These are phyloP conservation scores for Ciona savignyi DNA, from an alignment of 23 tunicate genomes.

Conservation along the genomic window DNA sequence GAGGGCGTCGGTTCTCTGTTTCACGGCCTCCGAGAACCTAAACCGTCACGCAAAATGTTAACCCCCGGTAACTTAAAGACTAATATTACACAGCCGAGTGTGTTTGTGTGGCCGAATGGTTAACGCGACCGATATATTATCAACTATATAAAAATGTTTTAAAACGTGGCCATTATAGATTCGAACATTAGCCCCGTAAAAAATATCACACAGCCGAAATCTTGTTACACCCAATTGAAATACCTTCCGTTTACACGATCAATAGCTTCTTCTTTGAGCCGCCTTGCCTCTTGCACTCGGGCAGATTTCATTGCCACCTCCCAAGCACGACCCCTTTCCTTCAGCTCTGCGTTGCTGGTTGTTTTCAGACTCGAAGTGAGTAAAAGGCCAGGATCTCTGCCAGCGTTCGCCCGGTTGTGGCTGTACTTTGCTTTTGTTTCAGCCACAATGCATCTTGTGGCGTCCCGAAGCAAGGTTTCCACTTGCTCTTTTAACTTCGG, in stretches of 20 bases:
- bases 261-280: not conserved
- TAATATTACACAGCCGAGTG: no score
- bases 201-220: not conserved
- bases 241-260: not conserved
- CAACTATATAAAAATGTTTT: no score
- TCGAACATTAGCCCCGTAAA: no score
- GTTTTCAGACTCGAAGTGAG: no score
- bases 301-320: not conserved
- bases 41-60: no score
- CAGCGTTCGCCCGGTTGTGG: no score
- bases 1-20: not conserved
- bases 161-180: no score
- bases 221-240: not conserved
- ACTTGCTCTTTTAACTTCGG: no score
- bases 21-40: not conserved
- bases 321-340: not conserved
- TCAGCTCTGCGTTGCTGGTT: not conserved
- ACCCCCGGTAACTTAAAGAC: no score
- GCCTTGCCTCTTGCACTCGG: not conserved
- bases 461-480: not conserved
- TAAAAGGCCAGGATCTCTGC: no score
- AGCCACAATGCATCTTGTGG: not conserved
- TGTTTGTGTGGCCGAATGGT: no score
- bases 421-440: not conserved
- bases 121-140: no score